phyloP scores from a whole-genome alignment of 2,888 invertebrate genomes.

The Pherbina coryleti region DNA sequence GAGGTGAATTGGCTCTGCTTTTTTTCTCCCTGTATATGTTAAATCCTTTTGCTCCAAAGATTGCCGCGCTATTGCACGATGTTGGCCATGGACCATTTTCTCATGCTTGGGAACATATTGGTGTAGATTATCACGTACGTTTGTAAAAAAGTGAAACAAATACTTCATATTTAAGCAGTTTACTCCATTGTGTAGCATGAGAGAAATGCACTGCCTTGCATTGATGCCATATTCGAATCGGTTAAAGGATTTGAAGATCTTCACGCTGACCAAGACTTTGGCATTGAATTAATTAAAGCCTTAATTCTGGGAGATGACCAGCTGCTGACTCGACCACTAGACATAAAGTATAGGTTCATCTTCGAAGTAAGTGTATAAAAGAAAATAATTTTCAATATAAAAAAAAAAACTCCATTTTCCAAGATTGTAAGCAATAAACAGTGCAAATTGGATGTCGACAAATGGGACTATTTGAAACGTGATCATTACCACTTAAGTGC shows the following conservation, averaged over 20 bases:
- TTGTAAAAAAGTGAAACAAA: constrained; percentile 5
- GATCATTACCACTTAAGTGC: constrained; percentile 68
- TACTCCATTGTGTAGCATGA: constrained; percentile 57
- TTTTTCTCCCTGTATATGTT: constrained; percentile 3
- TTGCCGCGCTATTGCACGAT: constrained; percentile 79
- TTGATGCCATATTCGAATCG: constrained; percentile 59
- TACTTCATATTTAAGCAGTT: neutral
- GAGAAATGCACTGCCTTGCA: constrained; percentile 52
- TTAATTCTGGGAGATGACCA: constrained; percentile 58
- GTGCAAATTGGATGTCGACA: constrained; percentile 76
- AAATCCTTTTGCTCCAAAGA: constrained; percentile 70
- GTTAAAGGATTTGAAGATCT: constrained; percentile 48
- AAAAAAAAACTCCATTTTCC: neutral
- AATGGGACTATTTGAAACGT: constrained; percentile 77
- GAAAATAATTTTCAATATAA: neutral
- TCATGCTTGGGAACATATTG: constrained; percentile 74
- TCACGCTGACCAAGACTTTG: constrained; percentile 52
- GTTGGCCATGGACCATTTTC: constrained; percentile 79
- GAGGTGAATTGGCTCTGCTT: constrained; percentile 47
- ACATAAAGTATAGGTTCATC: constrained; percentile 55
- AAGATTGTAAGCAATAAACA: constrained; percentile 73
- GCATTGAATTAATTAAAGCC: constrained; percentile 60
- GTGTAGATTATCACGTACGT: constrained; percentile 44
- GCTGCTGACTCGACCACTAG: constrained; percentile 38
- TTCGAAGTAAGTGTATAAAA: constrained; percentile 58